Conservation (phyloP, 2,113 vertebrate genomes). For the Neofelis nebulosa region DNA sequence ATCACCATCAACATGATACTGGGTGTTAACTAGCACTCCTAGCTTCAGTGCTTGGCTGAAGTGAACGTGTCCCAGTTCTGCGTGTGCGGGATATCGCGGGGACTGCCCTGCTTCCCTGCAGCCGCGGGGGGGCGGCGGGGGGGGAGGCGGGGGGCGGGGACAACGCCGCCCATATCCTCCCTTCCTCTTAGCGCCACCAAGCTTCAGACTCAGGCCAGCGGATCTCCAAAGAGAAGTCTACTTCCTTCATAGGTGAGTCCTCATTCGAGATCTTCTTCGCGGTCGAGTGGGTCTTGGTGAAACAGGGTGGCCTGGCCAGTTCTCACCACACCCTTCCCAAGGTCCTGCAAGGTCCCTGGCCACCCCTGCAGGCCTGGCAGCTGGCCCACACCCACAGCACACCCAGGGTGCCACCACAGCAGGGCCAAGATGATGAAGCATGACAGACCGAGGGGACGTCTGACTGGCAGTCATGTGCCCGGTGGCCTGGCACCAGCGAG, state of each 20-base stretch:
- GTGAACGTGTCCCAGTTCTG: too few relatives aligned
- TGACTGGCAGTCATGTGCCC: neutral
- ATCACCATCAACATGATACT: neutral
- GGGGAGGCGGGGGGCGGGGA: neutral
- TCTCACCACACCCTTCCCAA: neutral
- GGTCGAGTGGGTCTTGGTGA: neutral
- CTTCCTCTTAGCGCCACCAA: neutral
- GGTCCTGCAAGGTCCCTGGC: neutral
- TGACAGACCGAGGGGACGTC: neutral
- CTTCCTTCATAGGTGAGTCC: neutral
- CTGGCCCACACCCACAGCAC: neutral
- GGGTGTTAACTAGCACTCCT: neutral
- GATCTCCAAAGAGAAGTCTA: neutral
- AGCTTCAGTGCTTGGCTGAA: neutral
- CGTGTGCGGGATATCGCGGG: neutral
- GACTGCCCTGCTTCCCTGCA: too few relatives aligned
- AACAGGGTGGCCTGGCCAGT: neutral
- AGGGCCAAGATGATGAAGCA: neutral
- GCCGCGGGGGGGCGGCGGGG: fast-evolving
- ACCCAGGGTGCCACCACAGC: neutral
- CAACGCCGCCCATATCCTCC: neutral
- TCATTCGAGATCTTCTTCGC: neutral
- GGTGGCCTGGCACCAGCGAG: neutral
- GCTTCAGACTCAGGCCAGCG: neutral
- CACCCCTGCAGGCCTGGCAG: neutral